A percentile compares a stretch with the other conserved stretches of the same genome.
phyloP scores from a whole-genome alignment of 1,140 invertebrate species.

The Musca vetustissima region DNA sequence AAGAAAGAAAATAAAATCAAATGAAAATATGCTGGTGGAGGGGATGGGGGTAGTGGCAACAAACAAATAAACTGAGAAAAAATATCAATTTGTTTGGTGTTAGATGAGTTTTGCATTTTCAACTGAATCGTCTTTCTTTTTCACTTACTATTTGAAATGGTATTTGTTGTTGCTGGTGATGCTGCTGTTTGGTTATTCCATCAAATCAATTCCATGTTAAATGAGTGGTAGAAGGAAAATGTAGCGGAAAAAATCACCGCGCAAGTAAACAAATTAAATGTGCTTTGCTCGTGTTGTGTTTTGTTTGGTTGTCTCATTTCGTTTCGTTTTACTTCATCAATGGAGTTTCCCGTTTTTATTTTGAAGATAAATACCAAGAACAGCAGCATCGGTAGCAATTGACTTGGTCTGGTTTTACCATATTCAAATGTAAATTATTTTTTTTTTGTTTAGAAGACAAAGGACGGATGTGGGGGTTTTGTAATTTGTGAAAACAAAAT shows the following conservation, averaged over 20 bases:
- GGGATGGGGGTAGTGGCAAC: too few species aligned
- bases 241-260: slow-evolving; percentile 13
- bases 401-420: not conserved
- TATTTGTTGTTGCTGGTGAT: too few species aligned
- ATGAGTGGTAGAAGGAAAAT: slow-evolving; percentile 21
- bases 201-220: slow-evolving; percentile 10
- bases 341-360: too few species aligned
- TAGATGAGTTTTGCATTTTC: slow-evolving; percentile 7
- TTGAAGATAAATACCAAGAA: not conserved
- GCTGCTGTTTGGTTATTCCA: too few species aligned
- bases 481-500: too few species aligned
- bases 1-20: too few species aligned
- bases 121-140: not conserved
- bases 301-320: too few species aligned
- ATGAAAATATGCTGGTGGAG: too few species aligned
- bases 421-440: not conserved
- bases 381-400: not conserved
- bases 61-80: not conserved
- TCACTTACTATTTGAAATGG: too few species aligned
- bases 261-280: slow-evolving; percentile 19
- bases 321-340: not conserved
- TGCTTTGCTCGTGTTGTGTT: too few species aligned
- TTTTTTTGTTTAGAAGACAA: not conserved
- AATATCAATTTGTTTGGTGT: slow-evolving; percentile 16
- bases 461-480: not conserved